Percentiles rank a stretch among this genome's conserved stretches.
phyloP scores from a whole-genome alignment of 2,888 invertebrate species.

The Coecobrya sp. region DNA sequence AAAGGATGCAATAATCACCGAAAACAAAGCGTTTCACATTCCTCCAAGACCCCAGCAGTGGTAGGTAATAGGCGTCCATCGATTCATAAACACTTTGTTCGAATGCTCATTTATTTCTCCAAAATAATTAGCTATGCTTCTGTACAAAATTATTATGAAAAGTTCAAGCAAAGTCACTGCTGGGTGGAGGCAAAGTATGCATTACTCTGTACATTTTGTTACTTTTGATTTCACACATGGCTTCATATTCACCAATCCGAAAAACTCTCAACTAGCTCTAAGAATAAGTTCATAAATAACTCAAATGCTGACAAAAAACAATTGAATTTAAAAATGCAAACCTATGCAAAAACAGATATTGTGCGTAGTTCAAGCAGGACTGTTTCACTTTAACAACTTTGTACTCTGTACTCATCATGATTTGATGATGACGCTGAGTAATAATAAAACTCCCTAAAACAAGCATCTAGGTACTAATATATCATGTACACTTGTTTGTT shows the following conservation, averaged over 20 bases:
- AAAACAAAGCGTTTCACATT: constrained; percentile 45
- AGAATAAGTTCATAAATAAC: constrained; percentile 78
- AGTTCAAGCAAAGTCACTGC: constrained; percentile 58
- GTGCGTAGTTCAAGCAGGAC: neutral
- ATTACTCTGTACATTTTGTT: constrained; percentile 40
- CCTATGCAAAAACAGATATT: constrained; percentile 47
- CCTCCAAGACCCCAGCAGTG: neutral
- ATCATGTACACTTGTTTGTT: neutral
- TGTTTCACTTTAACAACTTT: neutral
- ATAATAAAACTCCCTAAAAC: constrained; percentile 29
- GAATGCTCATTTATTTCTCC: constrained; percentile 38
- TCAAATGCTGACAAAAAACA: constrained; percentile 76
- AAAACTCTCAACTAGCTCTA: constrained; percentile 72
- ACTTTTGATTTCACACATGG: constrained; percentile 79
- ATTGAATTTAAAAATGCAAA: constrained; percentile 70
- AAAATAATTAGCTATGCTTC: constrained; percentile 72
- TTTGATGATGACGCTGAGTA: constrained; percentile 56
- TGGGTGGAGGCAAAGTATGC: constrained; percentile 71
- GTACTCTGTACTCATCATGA: constrained; percentile 4
- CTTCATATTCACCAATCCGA: constrained; percentile 76
- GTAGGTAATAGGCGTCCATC: constrained; percentile 21
- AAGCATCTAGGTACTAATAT: neutral
- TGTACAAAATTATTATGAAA: constrained; percentile 56
- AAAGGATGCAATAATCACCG: constrained; percentile 29
- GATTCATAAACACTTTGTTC: constrained; percentile 38